These are phyloP conservation scores for Bombylius major DNA, from an alignment of 2,888 invertebrate genomes.

Conservation along the genomic window DNA sequence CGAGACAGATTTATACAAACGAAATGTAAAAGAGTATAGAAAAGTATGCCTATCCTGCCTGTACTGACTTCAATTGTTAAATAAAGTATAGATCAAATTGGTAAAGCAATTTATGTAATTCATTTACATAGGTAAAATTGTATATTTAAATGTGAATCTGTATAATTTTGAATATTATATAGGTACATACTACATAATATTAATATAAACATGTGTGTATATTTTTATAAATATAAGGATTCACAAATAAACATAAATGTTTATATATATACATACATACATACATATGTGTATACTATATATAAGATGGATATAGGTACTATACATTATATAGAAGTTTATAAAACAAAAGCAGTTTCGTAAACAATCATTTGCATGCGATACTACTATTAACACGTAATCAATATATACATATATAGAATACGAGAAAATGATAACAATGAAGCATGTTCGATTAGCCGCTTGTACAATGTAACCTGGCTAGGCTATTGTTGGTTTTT, in stretches of 20 bases:
- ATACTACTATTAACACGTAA: conserved; percentile 6
- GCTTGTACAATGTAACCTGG: background rate
- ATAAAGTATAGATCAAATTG: no score
- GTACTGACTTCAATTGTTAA: no score
- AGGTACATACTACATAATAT: background rate
- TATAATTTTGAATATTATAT: background rate
- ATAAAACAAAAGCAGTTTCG: background rate
- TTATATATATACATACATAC: no score
- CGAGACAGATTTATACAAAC: no score
- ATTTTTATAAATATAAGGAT: no score
- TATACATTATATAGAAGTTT: background rate
- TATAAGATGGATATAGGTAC: no score
- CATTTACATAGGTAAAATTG: background rate
- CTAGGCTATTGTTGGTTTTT: background rate
- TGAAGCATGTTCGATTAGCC: background rate
- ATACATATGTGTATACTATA: no score
- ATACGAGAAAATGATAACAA: no score
- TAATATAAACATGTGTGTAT: background rate
- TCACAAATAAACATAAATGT: no score
- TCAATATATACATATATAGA: background rate
- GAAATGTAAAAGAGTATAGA: no score
- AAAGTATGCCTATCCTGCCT: no score
- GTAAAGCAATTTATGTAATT: background rate
- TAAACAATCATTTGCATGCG: conserved; percentile 7
- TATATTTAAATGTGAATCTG: no score